phyloP scores from a whole-genome alignment of 2,113 vertebrate species.

The Malurus alboscapulatus region DNA sequence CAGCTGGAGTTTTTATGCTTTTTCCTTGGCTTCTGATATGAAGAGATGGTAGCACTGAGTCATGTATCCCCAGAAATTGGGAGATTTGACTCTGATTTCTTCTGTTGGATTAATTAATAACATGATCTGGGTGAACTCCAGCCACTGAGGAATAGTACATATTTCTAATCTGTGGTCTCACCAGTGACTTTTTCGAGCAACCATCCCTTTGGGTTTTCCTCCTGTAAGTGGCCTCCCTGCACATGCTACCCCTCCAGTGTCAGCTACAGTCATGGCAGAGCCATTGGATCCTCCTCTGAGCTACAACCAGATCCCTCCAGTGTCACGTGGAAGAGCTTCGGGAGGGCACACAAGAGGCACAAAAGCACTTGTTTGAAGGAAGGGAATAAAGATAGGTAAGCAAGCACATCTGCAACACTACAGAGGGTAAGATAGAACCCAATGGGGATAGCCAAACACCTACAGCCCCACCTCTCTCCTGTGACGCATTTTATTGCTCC shows the following conservation, averaged over 20 bases:
- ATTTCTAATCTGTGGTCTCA: background rate
- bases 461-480: background rate
- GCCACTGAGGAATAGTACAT: background rate
- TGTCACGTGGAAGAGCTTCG: background rate
- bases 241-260: background rate
- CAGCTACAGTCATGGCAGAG: fast-evolving
- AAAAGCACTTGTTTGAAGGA: background rate
- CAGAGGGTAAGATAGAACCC: background rate
- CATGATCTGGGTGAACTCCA: background rate
- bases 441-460: background rate
- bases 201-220: background rate
- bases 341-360: background rate
- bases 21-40: constrained; percentile 16
- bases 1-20: background rate
- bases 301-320: background rate
- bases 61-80: background rate
- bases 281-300: background rate
- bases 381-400: background rate
- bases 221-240: background rate
- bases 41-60: background rate
- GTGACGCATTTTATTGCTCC: background rate
- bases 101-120: background rate
- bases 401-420: background rate
- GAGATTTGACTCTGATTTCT: background rate
- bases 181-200: background rate